Base-by-base conservation (phyloP, 2,797 vertebrate genomes). In the Antrozous pallidus region DNA sequence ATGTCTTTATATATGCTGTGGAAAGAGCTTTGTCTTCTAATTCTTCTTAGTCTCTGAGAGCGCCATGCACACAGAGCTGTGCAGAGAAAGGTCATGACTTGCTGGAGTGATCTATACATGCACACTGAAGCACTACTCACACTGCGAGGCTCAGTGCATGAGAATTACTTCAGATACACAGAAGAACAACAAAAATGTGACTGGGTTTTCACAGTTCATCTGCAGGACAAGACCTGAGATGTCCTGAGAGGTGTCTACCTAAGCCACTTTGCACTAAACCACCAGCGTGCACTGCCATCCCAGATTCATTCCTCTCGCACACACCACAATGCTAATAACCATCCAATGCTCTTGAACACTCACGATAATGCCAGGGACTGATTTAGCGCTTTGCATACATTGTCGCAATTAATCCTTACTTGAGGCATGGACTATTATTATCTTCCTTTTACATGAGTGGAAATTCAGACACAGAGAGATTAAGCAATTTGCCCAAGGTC, bases 401-500 rank as follows among this genome's bases (percentile, higher is more conserved):
- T 96, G 90, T 88, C 85, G 70, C 82, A 95, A 80, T 83, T 92
- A 91, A 93, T 96, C 92, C 87, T 96, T n/a, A 86, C 91, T 89
- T 14, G 70, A 95, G 93, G 89, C 91, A 45, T 1, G 36, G 91
- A 54, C 78, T 77, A 1, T 82, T 73, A 73, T 47, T 93, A 79
- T 86, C 91, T 88, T 90, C 28, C 36, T 90, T 79, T 71, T 89
- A 75, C 82, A 96, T 73, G 78, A 91, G 79, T 92, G 82, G 78
- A 69, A 90, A 84, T 80, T 54, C 49, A 3, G 70, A 84, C 94
- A 78, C 80, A 88, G 96, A 91, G 84, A 94, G 93, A 93, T 89
- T 94, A 95, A 96, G 63, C 58, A 56, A 87, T 47, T 94, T 91
- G 80, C 77, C 91, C 70, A 87, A 38, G 93, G 96, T 95, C 88